Base-by-base conservation (phyloP, 2,888 invertebrate species). In the Calephelis perditalis region DNA sequence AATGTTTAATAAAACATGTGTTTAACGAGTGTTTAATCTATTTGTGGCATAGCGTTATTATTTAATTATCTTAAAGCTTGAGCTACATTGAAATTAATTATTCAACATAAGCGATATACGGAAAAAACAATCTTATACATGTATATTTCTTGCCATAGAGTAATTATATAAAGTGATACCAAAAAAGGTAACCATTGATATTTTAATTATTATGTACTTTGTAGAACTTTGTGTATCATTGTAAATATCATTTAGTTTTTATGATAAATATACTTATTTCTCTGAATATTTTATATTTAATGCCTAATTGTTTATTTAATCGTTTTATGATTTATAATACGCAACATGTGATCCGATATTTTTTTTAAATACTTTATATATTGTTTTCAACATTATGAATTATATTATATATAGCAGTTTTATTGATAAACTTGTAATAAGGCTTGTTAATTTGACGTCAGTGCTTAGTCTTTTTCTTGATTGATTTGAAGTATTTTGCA, bases 121-220 rank as follows among this genome's bases (percentile, higher is more conserved):
- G 5, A 9, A 9, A 45, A 11, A 45, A 10, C 2, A 45, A 5
- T 45, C 9, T 45, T 10, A 45, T 45, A n/a, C 10, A 10, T 45
- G 6, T 10, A 45, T 45, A 40, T 45, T 45, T 45, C 45, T 45
- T 45, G 45, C 45, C 45, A 45, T 45, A 45, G n/a, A 10, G 10
- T 45, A 11, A 45, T 45, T 10, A 10, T 45, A 40, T 40, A 40
- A 40, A 40, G 45, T 45, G 9, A 45, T 11, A 11, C 45, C 45
- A 45, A 45, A 45, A 11, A 45, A 45, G 45, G 40, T 40, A 45
- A 45, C 45, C 45, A 45, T 45, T 45, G 45, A 45, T 45, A 45
- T 45, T 45, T 45, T 45, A 45, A 40, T 40, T 40, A 40, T 40
- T 40, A 40, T 40, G 40, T 40, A 40, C 40, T 40, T 40, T 40